Evolutionary conservation across 1,140 invertebrate species (phyloP), one percentile per base, ranked within the genome.

Genomic region (Drosophila dunni): DNA sequence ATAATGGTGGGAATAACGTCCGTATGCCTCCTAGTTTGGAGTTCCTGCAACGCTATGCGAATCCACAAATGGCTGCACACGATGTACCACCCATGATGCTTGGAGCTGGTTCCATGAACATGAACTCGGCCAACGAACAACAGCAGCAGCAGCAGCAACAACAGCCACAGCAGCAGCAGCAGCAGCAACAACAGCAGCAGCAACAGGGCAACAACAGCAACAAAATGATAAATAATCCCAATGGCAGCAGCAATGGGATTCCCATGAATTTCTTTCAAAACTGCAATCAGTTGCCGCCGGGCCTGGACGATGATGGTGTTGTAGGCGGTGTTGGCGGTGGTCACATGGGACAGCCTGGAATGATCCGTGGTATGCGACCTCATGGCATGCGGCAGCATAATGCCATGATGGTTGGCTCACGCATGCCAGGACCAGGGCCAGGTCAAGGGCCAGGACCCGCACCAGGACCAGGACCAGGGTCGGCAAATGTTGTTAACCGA

Each of bases 11-110:
- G 24, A 46, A 53, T 0, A 86, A 86, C 50, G 94, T 56, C 94
- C 94, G 96, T 57, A 96, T 96, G n/a, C 97, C 97, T 1, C 97
- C 97, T 6, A 98, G 97, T 91, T 93, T 99, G 53, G 98, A 99
- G 70, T 98, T 98, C 93, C 94, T 99, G 67, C 97, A 97, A 82
- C 94, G 97, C 56, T 98, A 97, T 84, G 95, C 97, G 8, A 97
- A 96, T 91, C 96, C 96, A 0, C 86, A 91, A 53, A 77, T 91
- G 33, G 50, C 67, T 42, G 24, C 6, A 53, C 24, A 51, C 15
- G 81, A 85, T 15, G 58, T 70, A 9, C 63, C 63, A 36, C 36
- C 62, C 2, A 83, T 88, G 73, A 78, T 89, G 61, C 56, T 75
- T 11, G 79, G 70, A 44, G 92, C 72, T 91, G 93, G 48, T 92